These are phyloP conservation scores for Odontamblyopus lacepedii DNA, from an alignment of 2,797 vertebrate genomes.

Conservation along the genomic window DNA sequence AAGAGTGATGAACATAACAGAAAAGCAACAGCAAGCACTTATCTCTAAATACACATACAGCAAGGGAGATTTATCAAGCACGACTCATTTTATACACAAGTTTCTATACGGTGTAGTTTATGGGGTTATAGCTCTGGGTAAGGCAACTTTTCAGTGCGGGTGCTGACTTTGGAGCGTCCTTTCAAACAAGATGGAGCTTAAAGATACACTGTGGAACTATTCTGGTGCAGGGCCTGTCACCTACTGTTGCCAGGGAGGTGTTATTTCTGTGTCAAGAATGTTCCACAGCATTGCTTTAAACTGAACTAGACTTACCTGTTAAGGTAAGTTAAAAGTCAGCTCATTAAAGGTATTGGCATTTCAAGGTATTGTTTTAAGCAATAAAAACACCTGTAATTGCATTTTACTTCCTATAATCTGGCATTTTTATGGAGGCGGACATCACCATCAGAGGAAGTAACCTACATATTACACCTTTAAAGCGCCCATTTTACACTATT, in stretches of 20 bases:
- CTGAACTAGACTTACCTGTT: too few species aligned
- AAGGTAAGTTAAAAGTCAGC: too few species aligned
- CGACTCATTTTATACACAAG: neutral
- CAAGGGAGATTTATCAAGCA: neutral
- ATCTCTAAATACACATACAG: constrained; percentile 8
- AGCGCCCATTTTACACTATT: too few species aligned
- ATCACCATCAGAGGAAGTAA: too few species aligned
- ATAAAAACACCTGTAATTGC: too few species aligned
- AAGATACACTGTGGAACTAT: neutral
- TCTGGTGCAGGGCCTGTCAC: neutral
- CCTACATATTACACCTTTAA: too few species aligned
- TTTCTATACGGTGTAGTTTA: neutral
- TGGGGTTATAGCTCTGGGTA: neutral
- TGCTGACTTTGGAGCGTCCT: constrained; percentile 10
- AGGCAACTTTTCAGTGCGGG: neutral
- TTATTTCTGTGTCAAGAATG: neutral
- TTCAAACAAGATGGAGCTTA: neutral
- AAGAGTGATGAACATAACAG: constrained; percentile 19
- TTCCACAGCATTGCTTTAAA: neutral
- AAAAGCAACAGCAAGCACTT: constrained; percentile 9
- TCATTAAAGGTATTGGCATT: too few species aligned
- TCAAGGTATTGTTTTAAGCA: too few species aligned
- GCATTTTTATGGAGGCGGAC: too few species aligned
- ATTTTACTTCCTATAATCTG: too few species aligned
- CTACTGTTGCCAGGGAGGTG: too few species aligned